A percentile compares a stretch with the other conserved stretches of the same genome.
Conservation (phyloP, 1,140 invertebrate genomes). For the Drosophila baimaii region DNA sequence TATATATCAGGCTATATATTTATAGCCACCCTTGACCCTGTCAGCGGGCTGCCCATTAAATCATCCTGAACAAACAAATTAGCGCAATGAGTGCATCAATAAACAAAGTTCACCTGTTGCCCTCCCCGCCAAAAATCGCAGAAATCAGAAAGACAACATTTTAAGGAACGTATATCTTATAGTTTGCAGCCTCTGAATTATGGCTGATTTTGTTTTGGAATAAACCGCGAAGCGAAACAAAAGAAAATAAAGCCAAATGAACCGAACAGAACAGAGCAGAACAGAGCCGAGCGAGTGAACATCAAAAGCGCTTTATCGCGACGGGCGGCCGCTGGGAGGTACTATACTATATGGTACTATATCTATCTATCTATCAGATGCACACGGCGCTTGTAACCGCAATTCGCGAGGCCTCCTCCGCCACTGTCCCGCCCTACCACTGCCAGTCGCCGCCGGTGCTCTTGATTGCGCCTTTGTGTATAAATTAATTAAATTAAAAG, state of each 20-base stretch:
- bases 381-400: slow-evolving; percentile 63
- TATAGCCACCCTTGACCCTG: slow-evolving; percentile 35
- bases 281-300: slow-evolving; percentile 35
- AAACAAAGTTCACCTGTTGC: slow-evolving; percentile 64
- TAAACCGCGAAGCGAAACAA: slow-evolving; percentile 40
- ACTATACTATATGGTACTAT: slow-evolving; percentile 21
- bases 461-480: slow-evolving; percentile 83
- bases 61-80: slow-evolving; percentile 53
- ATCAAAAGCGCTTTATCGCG: slow-evolving; percentile 57
- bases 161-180: slow-evolving; percentile 19
- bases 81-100: slow-evolving; percentile 52
- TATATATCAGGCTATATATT: neutral
- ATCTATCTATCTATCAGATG: slow-evolving; percentile 62
- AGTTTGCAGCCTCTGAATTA: slow-evolving; percentile 43
- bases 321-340: slow-evolving; percentile 21
- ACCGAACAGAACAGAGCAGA: slow-evolving; percentile 56
- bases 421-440: slow-evolving; percentile 3
- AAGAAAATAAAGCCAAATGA: slow-evolving; percentile 56
- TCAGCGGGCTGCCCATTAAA: slow-evolving; percentile 39
- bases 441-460: slow-evolving; percentile 56
- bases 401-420: slow-evolving; percentile 48
- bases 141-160: slow-evolving; percentile 32
- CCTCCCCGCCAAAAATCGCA: neutral
- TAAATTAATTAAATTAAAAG: slow-evolving; percentile 84
- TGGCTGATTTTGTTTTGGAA: slow-evolving; percentile 56